Base-by-base conservation (phyloP, 2,888 invertebrate genomes). In the Arge pagana region DNA sequence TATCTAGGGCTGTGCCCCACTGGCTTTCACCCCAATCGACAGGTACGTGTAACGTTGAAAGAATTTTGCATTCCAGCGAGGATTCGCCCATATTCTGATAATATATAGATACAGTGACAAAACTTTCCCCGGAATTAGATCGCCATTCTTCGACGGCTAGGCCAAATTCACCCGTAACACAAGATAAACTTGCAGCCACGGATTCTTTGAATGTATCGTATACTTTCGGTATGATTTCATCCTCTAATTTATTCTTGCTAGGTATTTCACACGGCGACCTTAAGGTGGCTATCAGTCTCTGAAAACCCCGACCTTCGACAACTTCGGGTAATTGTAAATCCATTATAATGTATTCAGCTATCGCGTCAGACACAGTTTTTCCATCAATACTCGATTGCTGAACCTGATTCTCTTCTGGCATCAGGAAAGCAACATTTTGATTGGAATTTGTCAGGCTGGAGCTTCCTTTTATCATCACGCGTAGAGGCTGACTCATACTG, bases 181-280 rank as follows among this genome's bases (percentile, higher is more conserved):
- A 64, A 10, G 71, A 62, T 2, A 78, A 58, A 23, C 62, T 70
- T 3, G 66, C 63, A 1, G 65, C 63, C 0, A 78, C 70, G 1
- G 73, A 66, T 43, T 78, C 77, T 26, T 72, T 73, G 48, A 75
- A 77, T 3, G 67, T 71, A 4, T 77, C 76, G 51, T 79, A 79
- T 21, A 76, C 70, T 56, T 74, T 77, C 24, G 80, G 80, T 55
- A 80, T 74, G 18, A 79, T 71, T 50, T 78, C 79, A 48, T 78
- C 77, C 53, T 78, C 77, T 4, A 80, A 61, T 55, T 77, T 77
- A 45, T 70, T 72, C 63, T 77, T 79, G 41, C 74, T 75, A 0
- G 80, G 80, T 18, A 80, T 78, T 62, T 79, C 78, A 56, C 79
- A 78, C 0, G 79, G 78, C 0, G 79, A 77, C 31, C 71, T 70